Percentiles rank a stretch among this genome's conserved stretches.
Evolutionary conservation across 1,140 invertebrate genomes (phyloP).

Genomic region (Rhyacophila brunnea): DNA sequence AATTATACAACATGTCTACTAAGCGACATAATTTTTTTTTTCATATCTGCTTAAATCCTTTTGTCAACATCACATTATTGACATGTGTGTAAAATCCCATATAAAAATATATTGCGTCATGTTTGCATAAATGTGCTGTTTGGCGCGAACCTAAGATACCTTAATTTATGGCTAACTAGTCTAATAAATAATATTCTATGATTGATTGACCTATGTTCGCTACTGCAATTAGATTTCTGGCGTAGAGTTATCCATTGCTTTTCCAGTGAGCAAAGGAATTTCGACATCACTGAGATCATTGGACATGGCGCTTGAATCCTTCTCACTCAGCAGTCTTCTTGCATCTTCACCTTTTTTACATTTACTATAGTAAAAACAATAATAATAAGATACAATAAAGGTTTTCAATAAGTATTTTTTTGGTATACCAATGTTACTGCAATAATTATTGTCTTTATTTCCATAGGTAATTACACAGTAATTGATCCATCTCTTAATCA

Average conservation of each 20-base stretch:
- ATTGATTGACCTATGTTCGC: too few relatives aligned
- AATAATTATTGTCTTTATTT: neutral
- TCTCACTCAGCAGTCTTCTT: neutral
- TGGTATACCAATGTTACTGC: neutral
- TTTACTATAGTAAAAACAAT: neutral
- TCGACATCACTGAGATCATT: too few relatives aligned
- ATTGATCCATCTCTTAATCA: slow-evolving; percentile 6
- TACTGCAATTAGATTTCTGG: too few relatives aligned
- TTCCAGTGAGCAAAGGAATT: too few relatives aligned
- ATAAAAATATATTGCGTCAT: too few relatives aligned
- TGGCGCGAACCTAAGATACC: too few relatives aligned
- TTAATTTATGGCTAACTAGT: too few relatives aligned
- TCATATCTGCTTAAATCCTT: neutral
- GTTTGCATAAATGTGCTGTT: too few relatives aligned
- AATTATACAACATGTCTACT: neutral
- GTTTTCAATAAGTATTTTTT: neutral
- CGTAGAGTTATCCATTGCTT: too few relatives aligned
- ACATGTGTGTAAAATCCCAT: too few relatives aligned
- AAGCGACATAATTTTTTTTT: neutral
- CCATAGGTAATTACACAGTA: slow-evolving; percentile 19
- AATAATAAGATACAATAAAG: neutral
- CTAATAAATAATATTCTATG: too few relatives aligned
- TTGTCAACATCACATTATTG: neutral
- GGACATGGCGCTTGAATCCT: too few relatives aligned
- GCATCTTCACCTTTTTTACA: neutral